These are phyloP conservation scores for Eleginops maclovinus DNA, from an alignment of 2,113 vertebrate species.

Conservation along the genomic window DNA sequence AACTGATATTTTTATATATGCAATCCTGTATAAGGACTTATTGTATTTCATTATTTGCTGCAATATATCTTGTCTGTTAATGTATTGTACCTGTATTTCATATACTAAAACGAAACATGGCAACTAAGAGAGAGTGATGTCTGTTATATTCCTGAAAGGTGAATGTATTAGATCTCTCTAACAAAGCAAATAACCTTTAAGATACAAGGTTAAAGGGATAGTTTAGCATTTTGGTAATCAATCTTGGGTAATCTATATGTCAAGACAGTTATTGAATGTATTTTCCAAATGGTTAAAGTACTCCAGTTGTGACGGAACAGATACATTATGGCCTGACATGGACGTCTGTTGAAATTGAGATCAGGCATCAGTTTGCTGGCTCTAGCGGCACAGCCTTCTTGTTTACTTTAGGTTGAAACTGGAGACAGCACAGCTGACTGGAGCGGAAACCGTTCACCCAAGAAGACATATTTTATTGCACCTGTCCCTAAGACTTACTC, in stretches of 20 bases:
- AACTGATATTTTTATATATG: constrained; percentile 38
- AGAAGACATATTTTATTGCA: constrained; percentile 30
- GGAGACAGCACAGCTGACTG: constrained; percentile 42
- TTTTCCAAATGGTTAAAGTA: neutral
- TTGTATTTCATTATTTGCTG: constrained; percentile 34
- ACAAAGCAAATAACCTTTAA: neutral
- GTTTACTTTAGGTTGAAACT: constrained; percentile 61
- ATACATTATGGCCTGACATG: neutral
- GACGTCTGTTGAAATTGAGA: neutral
- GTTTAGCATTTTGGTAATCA: neutral
- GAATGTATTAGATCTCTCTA: neutral
- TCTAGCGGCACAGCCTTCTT: constrained; percentile 30
- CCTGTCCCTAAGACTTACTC: constrained; percentile 24
- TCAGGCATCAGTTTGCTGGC: constrained; percentile 6
- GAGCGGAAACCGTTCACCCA: constrained; percentile 21
- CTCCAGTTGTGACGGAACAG: neutral
- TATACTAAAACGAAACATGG: constrained; percentile 25
- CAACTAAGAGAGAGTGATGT: constrained; percentile 5
- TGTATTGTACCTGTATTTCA: constrained; percentile 43
- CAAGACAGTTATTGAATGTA: neutral
- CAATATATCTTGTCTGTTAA: constrained; percentile 25
- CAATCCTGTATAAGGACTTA: constrained; percentile 27
- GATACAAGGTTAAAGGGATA: neutral
- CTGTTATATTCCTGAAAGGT: neutral
- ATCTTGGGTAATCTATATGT: too few species aligned